phyloP scores from a whole-genome alignment of 2,113 vertebrate species.

The Phainopepla nitens region DNA sequence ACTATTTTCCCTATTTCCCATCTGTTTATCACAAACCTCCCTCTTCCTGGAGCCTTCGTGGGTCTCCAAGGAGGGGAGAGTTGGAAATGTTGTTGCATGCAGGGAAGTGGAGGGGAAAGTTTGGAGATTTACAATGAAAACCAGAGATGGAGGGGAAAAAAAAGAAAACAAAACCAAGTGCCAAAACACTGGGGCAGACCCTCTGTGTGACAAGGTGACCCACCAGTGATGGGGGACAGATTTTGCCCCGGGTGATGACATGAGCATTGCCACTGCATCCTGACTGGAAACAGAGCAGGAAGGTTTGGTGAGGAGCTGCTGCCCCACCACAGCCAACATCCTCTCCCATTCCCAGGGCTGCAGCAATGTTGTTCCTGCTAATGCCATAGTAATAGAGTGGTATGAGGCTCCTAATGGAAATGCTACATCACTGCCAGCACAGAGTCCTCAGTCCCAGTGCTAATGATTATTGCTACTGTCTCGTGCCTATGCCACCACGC shows the following conservation, averaged over 20 bases:
- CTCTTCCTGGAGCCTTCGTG: slow-evolving; percentile 56
- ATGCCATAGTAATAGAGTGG: background rate
- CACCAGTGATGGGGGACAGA: background rate
- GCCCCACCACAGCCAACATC: background rate
- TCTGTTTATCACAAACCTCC: slow-evolving; percentile 67
- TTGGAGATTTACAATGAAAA: slow-evolving; percentile 19
- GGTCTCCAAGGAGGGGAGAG: slow-evolving; percentile 33
- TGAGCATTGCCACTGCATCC: background rate
- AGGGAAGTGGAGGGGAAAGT: slow-evolving; percentile 46
- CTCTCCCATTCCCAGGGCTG: background rate
- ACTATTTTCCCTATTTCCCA: slow-evolving; percentile 64
- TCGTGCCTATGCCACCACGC: background rate
- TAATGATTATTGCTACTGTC: slow-evolving; percentile 19
- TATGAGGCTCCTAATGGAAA: slow-evolving; percentile 29
- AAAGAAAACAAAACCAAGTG: background rate
- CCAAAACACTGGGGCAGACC: background rate
- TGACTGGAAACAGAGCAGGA: background rate
- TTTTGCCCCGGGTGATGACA: accelerated
- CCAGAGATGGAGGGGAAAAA: background rate
- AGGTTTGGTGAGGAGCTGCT: background rate
- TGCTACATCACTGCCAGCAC: slow-evolving; percentile 15
- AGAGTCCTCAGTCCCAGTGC: background rate
- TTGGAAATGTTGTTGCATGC: slow-evolving; percentile 43
- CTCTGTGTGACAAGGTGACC: background rate
- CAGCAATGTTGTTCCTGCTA: background rate